These are phyloP conservation scores for Stenolophus ochropezus DNA, from an alignment of 2,888 invertebrate genomes.

Conservation along the genomic window DNA sequence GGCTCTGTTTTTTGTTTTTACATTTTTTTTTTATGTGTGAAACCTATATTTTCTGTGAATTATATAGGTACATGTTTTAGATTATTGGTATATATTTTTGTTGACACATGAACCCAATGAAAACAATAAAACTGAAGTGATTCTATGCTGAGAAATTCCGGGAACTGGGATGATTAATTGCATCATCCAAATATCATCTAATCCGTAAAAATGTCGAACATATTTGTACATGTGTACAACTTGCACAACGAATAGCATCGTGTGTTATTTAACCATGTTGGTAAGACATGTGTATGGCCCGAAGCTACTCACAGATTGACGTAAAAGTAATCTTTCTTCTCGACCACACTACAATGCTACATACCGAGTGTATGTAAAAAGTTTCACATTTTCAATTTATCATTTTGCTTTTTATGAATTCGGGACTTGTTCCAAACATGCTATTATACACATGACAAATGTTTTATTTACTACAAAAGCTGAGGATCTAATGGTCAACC, in stretches of 20 bases:
- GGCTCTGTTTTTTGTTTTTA: too few species aligned
- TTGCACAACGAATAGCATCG: constrained; percentile 30
- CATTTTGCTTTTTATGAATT: background rate
- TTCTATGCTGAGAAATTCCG: too few species aligned
- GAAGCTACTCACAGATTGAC: constrained; percentile 5
- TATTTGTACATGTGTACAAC: constrained; percentile 29
- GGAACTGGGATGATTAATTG: too few species aligned
- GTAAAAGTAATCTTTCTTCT: constrained; percentile 44
- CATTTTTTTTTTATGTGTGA: too few species aligned
- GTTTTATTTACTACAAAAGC: background rate
- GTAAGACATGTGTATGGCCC: constrained; percentile 33
- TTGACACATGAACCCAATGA: too few species aligned
- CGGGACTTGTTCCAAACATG: background rate
- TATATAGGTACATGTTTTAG: too few species aligned
- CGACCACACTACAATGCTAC: background rate
- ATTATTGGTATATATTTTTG: too few species aligned
- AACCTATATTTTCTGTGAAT: too few species aligned
- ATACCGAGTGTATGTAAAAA: background rate
- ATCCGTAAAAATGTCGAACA: constrained; percentile 14
- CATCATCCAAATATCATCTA: background rate
- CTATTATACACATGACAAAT: background rate
- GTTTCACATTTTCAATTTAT: background rate
- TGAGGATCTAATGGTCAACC: background rate
- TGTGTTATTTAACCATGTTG: constrained; percentile 21
- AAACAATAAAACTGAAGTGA: too few species aligned